Percentiles rank a stretch among this genome's conserved stretches.
phyloP scores from a whole-genome alignment of 2,888 invertebrate species.

The Rhagium mordax region DNA sequence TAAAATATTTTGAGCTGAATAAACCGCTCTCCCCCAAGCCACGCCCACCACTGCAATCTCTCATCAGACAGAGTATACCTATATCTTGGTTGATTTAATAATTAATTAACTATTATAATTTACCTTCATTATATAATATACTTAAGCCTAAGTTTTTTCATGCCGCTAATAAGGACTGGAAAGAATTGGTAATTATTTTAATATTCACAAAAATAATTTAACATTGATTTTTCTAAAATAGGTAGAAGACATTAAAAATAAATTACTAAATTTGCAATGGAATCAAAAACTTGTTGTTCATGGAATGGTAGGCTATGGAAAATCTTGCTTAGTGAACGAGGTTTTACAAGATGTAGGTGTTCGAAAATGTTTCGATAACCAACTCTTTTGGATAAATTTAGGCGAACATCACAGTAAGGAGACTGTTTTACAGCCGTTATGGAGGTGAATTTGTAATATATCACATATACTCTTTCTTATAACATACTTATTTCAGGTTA shows the following conservation, averaged over 20 bases:
- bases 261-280: slow-evolving; percentile 42
- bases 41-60: too few relatives aligned
- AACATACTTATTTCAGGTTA: slow-evolving; percentile 49
- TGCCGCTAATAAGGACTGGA: slow-evolving; percentile 42
- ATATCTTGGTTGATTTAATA: too few relatives aligned
- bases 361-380: slow-evolving; percentile 72
- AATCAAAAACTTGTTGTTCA: slow-evolving; percentile 74
- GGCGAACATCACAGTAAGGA: slow-evolving; percentile 66
- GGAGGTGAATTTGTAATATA: slow-evolving; percentile 45
- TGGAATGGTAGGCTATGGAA: slow-evolving; percentile 85
- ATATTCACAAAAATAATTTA: slow-evolving; percentile 1
- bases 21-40: too few relatives aligned
- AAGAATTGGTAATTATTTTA: slow-evolving; percentile 35
- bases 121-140: background rate
- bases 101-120: too few relatives aligned
- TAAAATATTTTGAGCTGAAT: too few relatives aligned
- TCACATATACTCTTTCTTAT: background rate
- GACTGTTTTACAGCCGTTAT: slow-evolving; percentile 53
- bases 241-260: slow-evolving; percentile 45
- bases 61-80: too few relatives aligned
- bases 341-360: slow-evolving; percentile 73
- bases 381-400: slow-evolving; percentile 75
- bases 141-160: slow-evolving; percentile 17
- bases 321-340: slow-evolving; percentile 78
- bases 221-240: slow-evolving; percentile 7